Base-by-base conservation (phyloP, 2,888 invertebrate genomes). In the Protodeltote pygarga region DNA sequence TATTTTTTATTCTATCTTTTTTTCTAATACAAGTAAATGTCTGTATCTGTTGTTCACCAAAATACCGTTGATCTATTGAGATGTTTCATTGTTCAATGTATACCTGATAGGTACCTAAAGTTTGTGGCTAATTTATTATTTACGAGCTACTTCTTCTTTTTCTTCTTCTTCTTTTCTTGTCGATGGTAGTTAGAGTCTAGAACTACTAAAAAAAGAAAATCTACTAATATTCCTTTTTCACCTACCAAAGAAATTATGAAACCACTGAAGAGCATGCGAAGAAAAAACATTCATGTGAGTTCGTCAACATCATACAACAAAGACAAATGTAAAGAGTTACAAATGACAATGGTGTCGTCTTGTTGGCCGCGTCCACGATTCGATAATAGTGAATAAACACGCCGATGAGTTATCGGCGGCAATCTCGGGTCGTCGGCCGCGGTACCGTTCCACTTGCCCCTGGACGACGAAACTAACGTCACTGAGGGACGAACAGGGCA, bases 401-500 rank as follows among this genome's bases (percentile, higher is more conserved):
- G 70, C 77, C 87, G 86, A 90, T 89, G 91, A 90, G 88, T 83
- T 89, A 91, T 91, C 90, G 87, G 71, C 77, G 70, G 75, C 75
- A 85, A 89, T 89, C 88, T 85, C 82, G 83, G 92, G 91, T 92
- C 92, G 86, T 89, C 88, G 91, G 75, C 91, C 90, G 85, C 87
- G 75, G 89, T 90, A 87, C 91, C 90, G 91, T 91, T 91, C 86
- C 78, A 79, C 83, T 87, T 87, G 90, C 88, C 89, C 83, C 89
- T 85, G 89, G 82, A 86, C 85, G 84, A 85, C 88, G 79, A 87
- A 87, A 87, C 87, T 79, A 73, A 71, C 63, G 57, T 59, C 74
- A 15, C 9, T 15, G 61, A 72, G 47, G 40, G 65, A 74, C 38
- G 44, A 41, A 29, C 49, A 41, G 61, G 66, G 54, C 40, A 48